Evolutionary conservation across 2,113 vertebrate genomes (phyloP).

Genomic region (Salvelinus alpinus): DNA sequence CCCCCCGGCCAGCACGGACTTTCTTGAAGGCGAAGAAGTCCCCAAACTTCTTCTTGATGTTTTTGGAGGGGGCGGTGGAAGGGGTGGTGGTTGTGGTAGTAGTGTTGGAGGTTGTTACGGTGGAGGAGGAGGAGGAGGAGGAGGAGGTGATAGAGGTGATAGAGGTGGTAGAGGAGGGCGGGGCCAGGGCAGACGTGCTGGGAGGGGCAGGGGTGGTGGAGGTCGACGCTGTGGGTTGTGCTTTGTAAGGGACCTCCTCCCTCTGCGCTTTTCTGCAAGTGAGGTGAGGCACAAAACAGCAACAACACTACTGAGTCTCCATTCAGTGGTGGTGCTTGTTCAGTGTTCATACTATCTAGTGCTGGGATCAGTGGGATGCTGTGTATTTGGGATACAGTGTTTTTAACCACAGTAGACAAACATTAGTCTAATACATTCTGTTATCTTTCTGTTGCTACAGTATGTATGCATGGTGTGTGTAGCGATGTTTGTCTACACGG

Average conservation of each 20-base stretch:
- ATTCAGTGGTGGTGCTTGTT: slow-evolving; percentile 51
- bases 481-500: not conserved
- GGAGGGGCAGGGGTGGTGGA: slow-evolving; percentile 65
- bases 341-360: not conserved
- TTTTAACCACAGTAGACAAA: too few species aligned
- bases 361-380: not conserved
- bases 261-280: slow-evolving; percentile 73
- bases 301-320: slow-evolving; percentile 68
- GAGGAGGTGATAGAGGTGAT: slow-evolving; percentile 24
- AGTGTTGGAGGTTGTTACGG: slow-evolving; percentile 31
- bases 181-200: slow-evolving; percentile 42
- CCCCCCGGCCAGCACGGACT: slow-evolving; percentile 79
- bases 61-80: slow-evolving; percentile 79
- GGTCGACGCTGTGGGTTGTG: slow-evolving; percentile 68
- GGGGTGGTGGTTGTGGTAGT: slow-evolving; percentile 53
- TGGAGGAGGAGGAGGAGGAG: slow-evolving; percentile 48
- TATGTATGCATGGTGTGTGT: not conserved
- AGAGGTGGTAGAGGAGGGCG: slow-evolving; percentile 12
- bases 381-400: too few species aligned
- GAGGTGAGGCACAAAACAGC: slow-evolving; percentile 35
- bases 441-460: too few species aligned
- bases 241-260: slow-evolving; percentile 74
- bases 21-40: slow-evolving; percentile 96
- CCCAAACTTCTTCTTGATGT: slow-evolving; percentile 94
- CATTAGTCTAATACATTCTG: too few species aligned